phyloP scores from a whole-genome alignment of 2,888 invertebrate genomes.

The Pyrgus malvae region DNA sequence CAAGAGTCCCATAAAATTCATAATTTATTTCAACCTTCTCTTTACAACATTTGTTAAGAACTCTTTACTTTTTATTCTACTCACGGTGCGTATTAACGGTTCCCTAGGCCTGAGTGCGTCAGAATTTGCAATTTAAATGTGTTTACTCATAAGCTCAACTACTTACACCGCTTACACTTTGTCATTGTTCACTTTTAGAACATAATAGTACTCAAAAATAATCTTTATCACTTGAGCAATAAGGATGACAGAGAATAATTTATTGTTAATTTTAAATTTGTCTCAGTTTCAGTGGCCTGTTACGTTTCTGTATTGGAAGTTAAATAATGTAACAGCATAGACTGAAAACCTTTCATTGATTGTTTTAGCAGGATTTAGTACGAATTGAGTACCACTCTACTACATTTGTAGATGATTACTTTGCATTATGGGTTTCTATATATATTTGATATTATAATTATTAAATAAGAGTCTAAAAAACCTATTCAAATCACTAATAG shows the following conservation, averaged over 20 bases:
- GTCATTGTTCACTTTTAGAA: constrained; percentile 10
- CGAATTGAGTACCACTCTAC: too few relatives aligned
- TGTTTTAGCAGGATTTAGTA: background rate
- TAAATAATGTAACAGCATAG: background rate
- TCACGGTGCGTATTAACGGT: constrained; percentile 46
- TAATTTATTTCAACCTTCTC: background rate
- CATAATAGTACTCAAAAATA: background rate
- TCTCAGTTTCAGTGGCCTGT: background rate
- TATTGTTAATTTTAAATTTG: background rate
- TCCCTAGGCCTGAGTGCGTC: constrained; percentile 43
- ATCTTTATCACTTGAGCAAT: background rate
- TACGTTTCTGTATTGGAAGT: constrained; percentile 2
- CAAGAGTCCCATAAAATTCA: background rate
- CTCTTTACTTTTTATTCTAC: constrained; percentile 46
- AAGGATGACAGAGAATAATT: background rate
- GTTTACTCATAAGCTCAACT: constrained; percentile 37
- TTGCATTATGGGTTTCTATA: too few relatives aligned
- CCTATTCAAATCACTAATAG: too few relatives aligned
- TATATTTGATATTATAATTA: too few relatives aligned
- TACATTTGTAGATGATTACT: too few relatives aligned
- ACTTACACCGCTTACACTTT: constrained; percentile 26
- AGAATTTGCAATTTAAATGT: constrained; percentile 55
- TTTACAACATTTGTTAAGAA: background rate
- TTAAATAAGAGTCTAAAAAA: too few relatives aligned
- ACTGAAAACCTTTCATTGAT: background rate